These are phyloP conservation scores for Frieseomelitta varia DNA, from an alignment of 1,140 invertebrate genomes.

Conservation along the genomic window DNA sequence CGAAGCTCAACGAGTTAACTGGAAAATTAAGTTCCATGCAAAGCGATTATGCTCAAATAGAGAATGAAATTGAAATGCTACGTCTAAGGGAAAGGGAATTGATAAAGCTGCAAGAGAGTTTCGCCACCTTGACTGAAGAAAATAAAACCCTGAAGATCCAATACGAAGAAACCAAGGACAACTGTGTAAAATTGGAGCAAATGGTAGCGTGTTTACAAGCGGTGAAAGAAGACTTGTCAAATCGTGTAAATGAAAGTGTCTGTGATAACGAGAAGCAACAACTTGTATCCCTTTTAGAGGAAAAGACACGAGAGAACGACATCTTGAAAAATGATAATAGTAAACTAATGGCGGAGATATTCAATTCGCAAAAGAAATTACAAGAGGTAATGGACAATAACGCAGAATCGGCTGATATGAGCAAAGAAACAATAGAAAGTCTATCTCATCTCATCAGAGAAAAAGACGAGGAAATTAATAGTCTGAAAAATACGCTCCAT, in stretches of 20 bases:
- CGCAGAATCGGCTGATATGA: conserved; percentile 73
- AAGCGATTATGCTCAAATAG: conserved; percentile 25
- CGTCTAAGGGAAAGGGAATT: conserved; percentile 47
- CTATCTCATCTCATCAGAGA: conserved; percentile 73
- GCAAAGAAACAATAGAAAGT: conserved; percentile 76
- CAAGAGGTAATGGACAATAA: conserved; percentile 61
- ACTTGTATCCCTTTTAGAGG: conserved; percentile 5
- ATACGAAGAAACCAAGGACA: not conserved
- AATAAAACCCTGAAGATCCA: conserved; percentile 5
- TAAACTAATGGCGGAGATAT: conserved; percentile 57
- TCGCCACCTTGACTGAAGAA: not conserved
- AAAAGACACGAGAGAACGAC: conserved; percentile 38
- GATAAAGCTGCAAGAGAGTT: not conserved
- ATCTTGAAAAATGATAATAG: conserved; percentile 53
- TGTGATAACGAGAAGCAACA: conserved; percentile 11
- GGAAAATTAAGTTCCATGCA: conserved; percentile 40
- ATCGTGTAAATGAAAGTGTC: conserved; percentile 1
- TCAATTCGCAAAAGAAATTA: conserved; percentile 52
- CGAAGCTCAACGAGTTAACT: not conserved
- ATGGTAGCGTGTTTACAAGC: not conserved
- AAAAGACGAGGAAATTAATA: conserved; percentile 74
- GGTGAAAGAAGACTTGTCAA: conserved; percentile 34
- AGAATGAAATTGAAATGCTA: conserved; percentile 34
- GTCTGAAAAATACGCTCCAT: conserved; percentile 55
- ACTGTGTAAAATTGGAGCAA: not conserved